Evolutionary conservation across 2,888 invertebrate species (phyloP).

Genomic region (Coecobrya sp.): DNA sequence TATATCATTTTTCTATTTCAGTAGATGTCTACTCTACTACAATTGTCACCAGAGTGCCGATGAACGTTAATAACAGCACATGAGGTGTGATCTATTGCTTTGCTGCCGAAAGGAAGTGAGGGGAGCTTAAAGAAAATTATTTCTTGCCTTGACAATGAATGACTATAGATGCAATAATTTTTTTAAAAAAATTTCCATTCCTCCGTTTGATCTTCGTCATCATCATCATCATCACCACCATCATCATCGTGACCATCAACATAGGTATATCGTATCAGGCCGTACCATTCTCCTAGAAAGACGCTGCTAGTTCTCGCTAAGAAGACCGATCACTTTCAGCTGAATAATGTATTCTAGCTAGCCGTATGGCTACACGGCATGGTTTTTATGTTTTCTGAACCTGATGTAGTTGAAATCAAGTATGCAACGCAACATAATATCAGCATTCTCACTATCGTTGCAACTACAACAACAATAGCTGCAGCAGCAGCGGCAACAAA

Average conservation of each 20-base stretch:
- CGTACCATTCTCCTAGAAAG: slow-evolving; percentile 84
- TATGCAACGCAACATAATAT: background rate
- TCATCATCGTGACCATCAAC: slow-evolving; percentile 20
- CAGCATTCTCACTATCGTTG: slow-evolving; percentile 31
- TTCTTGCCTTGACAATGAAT: slow-evolving; percentile 84
- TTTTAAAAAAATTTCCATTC: slow-evolving; percentile 62
- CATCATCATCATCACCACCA: slow-evolving; percentile 39
- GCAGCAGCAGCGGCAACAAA: background rate
- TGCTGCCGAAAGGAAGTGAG: slow-evolving; percentile 63
- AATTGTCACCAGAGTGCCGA: too few species aligned
- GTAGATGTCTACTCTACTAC: background rate
- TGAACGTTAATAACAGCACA: background rate
- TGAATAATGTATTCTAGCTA: background rate
- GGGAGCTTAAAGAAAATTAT: slow-evolving; percentile 39
- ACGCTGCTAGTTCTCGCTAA: slow-evolving; percentile 9
- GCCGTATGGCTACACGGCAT: background rate
- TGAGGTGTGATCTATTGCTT: slow-evolving; percentile 60
- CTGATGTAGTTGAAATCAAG: slow-evolving; percentile 50
- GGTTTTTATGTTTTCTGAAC: background rate
- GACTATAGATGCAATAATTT: slow-evolving; percentile 81
- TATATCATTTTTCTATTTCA: slow-evolving; percentile 35
- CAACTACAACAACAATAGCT: slow-evolving; percentile 33
- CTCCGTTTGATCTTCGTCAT: slow-evolving; percentile 49
- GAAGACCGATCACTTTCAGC: background rate
- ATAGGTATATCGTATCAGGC: slow-evolving; percentile 81